Conservation (phyloP, 2,113 vertebrate species). For the Siniperca knerii region DNA sequence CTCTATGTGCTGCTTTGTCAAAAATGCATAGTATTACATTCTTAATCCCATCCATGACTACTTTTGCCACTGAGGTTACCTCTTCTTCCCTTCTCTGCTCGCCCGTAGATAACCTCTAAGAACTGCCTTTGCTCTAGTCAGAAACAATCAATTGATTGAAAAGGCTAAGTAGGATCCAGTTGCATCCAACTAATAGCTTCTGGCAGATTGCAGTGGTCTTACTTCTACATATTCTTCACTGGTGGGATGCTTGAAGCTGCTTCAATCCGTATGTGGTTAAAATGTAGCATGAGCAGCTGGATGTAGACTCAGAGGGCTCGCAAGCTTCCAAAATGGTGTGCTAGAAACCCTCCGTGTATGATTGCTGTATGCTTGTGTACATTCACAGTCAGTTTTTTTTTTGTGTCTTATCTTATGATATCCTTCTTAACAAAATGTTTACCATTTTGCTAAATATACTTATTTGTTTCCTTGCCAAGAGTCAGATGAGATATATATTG, state of each 20-base stretch:
- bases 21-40: neutral
- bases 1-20: neutral
- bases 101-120: slow-evolving; percentile 41
- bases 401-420: neutral
- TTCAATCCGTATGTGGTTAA: slow-evolving; percentile 21
- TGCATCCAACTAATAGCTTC: slow-evolving; percentile 42
- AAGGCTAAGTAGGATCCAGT: slow-evolving; percentile 45
- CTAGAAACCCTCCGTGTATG: neutral
- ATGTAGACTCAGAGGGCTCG: neutral
- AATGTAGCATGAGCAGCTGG: slow-evolving; percentile 18
- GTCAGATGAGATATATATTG: neutral
- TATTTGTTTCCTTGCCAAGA: neutral
- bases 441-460: neutral
- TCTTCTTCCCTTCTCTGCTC: slow-evolving; percentile 4
- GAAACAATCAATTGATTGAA: slow-evolving; percentile 46
- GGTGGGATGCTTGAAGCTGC: slow-evolving; percentile 29
- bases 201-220: slow-evolving; percentile 19
- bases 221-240: slow-evolving; percentile 6
- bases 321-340: neutral
- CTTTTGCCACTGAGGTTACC: slow-evolving; percentile 16
- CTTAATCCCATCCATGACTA: neutral
- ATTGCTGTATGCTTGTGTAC: neutral
- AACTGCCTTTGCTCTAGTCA: slow-evolving; percentile 19
- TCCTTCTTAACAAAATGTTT: neutral
- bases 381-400: neutral